Evolutionary conservation across 2,888 invertebrate species (phyloP).

Genomic region (Drosophila monieri): DNA sequence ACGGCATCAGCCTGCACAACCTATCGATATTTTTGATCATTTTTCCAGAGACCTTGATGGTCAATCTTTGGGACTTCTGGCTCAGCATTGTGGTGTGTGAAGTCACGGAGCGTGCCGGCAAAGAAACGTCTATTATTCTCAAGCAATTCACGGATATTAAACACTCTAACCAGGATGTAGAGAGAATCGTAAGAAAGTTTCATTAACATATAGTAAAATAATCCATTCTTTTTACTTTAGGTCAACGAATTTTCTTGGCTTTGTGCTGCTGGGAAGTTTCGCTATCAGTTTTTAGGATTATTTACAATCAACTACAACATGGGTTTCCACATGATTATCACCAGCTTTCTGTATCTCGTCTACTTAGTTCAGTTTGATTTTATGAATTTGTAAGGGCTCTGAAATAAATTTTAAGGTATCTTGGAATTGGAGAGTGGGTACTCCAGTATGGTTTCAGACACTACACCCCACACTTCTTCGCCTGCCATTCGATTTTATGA

Average conservation of each 20-base stretch:
- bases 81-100: slow-evolving; percentile 49
- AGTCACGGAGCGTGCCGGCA: slow-evolving; percentile 22
- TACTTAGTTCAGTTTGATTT: slow-evolving; percentile 62
- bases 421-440: too few species aligned
- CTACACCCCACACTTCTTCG: slow-evolving; percentile 24
- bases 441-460: slow-evolving; percentile 30
- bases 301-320: slow-evolving; percentile 40
- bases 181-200: slow-evolving; percentile 21
- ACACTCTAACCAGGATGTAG: background rate
- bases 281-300: slow-evolving; percentile 37
- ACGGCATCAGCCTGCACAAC: slow-evolving; percentile 22
- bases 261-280: slow-evolving; percentile 28
- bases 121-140: slow-evolving; percentile 33
- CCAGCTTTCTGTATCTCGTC: slow-evolving; percentile 45
- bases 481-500: slow-evolving; percentile 59
- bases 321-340: slow-evolving; percentile 59
- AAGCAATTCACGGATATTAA: slow-evolving; percentile 38
- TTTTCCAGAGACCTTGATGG: slow-evolving; percentile 12
- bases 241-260: slow-evolving; percentile 39
- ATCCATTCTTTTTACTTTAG: slow-evolving; percentile 23
- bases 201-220: background rate
- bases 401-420: too few species aligned
- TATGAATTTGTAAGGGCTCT: slow-evolving; percentile 38
- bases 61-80: slow-evolving; percentile 57
- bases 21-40: background rate